Evolutionary conservation across 35 echinoderm and acorn worm species (phyloP).

Genomic region (Nesometra sesokonis): DNA sequence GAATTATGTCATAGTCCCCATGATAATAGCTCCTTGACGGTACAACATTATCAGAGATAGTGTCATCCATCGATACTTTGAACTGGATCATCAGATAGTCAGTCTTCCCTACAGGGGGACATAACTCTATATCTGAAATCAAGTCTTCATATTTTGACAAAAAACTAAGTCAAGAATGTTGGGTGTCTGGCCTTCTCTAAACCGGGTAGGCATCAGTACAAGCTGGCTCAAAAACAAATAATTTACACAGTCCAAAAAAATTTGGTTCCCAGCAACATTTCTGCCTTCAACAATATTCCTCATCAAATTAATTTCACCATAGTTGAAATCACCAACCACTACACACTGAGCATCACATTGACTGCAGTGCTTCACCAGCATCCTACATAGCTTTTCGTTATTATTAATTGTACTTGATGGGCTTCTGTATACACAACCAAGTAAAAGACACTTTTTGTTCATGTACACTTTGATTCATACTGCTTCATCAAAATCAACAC

Average conservation of each 20-base stretch:
- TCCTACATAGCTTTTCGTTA: background rate
- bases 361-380: background rate
- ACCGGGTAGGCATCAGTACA: background rate
- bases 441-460: background rate
- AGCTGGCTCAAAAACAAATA: background rate
- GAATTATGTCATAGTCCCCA: conserved; percentile 16
- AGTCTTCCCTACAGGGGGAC: background rate
- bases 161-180: conserved; percentile 13
- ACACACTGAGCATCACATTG: background rate
- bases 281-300: background rate
- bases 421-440: background rate
- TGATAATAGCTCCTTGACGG: background rate
- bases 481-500: too few species aligned
- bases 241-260: background rate
- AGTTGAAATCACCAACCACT: background rate
- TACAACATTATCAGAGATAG: background rate
- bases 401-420: background rate
- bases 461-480: background rate
- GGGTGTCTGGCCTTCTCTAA: conserved; percentile 4
- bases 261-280: background rate
- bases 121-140: background rate
- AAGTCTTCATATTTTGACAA: background rate
- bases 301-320: background rate
- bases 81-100: background rate
- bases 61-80: background rate